Evolutionary conservation across 2,113 vertebrate species (phyloP).

Genomic region (Melanocharis versteri): DNA sequence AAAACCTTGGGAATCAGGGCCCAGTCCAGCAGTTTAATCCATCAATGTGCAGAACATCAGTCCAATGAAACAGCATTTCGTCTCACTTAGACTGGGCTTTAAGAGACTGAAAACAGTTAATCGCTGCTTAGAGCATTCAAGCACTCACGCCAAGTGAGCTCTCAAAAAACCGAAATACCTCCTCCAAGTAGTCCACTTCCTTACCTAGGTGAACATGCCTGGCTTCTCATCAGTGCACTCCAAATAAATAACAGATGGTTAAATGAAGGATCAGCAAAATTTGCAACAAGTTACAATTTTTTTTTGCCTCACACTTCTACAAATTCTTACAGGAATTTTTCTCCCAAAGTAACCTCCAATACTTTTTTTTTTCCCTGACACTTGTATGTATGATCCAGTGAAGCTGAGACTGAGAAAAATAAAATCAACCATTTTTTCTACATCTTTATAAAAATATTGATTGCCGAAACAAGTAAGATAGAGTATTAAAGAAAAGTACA

Average conservation of each 20-base stretch:
- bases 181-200: background rate
- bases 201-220: background rate
- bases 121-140: background rate
- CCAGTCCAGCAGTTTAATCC: background rate
- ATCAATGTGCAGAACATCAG: background rate
- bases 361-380: rapidly evolving
- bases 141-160: background rate
- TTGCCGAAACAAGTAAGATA: background rate
- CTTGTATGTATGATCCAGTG: background rate
- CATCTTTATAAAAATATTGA: background rate
- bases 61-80: background rate
- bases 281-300: background rate
- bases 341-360: background rate
- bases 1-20: background rate
- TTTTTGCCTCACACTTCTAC: background rate
- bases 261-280: background rate
- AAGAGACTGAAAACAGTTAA: background rate
- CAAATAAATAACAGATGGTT: background rate
- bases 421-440: background rate
- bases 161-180: background rate
- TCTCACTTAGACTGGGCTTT: background rate
- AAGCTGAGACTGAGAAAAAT: background rate
- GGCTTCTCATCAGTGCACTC: background rate
- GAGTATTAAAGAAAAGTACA: background rate
- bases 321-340: background rate